These are phyloP conservation scores for Petromus typicus DNA, from an alignment of 2,113 vertebrate species.

Conservation along the genomic window DNA sequence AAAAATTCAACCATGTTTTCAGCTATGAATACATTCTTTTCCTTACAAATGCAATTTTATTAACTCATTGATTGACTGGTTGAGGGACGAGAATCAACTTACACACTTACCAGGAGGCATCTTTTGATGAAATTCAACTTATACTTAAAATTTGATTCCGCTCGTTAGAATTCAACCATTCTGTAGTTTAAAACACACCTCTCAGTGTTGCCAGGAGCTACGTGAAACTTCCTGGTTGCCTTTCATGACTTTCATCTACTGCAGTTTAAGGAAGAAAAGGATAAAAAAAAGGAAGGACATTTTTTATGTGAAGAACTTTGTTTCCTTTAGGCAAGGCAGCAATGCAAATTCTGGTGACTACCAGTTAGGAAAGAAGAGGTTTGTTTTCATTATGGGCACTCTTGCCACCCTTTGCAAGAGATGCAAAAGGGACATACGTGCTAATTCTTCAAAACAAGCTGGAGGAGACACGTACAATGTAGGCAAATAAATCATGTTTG, in stretches of 20 bases:
- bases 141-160: not conserved
- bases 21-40: not conserved
- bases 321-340: not conserved
- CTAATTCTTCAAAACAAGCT: not conserved
- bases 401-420: not conserved
- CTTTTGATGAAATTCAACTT: not conserved
- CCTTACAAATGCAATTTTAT: not conserved
- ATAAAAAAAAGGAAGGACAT: not conserved
- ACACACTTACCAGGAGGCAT: not conserved
- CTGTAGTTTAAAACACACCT: not conserved
- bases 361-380: not conserved
- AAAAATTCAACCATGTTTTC: not conserved
- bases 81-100: not conserved
- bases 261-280: fast-evolving
- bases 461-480: not conserved
- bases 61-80: not conserved
- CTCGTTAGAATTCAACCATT: not conserved
- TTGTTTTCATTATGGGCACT: not conserved
- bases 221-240: not conserved
- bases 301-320: not conserved
- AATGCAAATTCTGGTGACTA: not conserved
- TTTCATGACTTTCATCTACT: not conserved
- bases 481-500: not conserved
- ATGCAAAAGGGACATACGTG: not conserved
- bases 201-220: not conserved